Evolutionary conservation across 2,797 vertebrate genomes (phyloP).

Genomic region (Sphenodon punctatus): DNA sequence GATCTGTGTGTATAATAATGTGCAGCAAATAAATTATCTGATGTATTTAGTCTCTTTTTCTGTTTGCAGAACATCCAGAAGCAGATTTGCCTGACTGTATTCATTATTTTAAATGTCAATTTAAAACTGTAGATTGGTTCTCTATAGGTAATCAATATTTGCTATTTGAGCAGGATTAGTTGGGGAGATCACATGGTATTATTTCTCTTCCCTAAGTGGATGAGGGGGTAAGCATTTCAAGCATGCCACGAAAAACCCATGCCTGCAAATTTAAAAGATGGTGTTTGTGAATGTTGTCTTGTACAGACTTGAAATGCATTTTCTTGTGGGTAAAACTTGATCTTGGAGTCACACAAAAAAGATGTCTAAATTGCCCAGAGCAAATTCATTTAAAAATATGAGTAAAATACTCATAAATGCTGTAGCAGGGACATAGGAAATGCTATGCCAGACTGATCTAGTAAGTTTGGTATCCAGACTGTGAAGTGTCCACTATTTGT

Average conservation of each 20-base stretch:
- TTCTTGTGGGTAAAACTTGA: conserved; percentile 59
- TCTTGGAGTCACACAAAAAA: conserved; percentile 35
- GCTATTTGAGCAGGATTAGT: conserved; percentile 36
- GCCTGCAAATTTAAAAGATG: conserved; percentile 56
- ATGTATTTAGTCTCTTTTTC: neutral
- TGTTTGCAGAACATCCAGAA: conserved; percentile 4
- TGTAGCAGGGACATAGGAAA: neutral
- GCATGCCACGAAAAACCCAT: conserved; percentile 20
- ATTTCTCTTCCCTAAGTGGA: conserved; percentile 36
- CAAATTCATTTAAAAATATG: conserved; percentile 55
- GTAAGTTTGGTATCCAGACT: conserved; percentile 44
- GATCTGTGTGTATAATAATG: neutral
- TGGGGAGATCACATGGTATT: conserved; percentile 25
- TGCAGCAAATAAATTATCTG: neutral
- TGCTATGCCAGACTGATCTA: conserved; percentile 4
- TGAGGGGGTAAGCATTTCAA: conserved; percentile 21
- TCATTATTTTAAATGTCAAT: neutral
- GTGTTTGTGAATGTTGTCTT: conserved; percentile 64
- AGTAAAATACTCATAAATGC: neutral
- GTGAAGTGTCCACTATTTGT: neutral
- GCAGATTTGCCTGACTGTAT: neutral
- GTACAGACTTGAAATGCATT: conserved; percentile 63
- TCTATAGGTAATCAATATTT: conserved; percentile 44
- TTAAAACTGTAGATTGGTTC: conserved; percentile 21
- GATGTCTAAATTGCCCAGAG: conserved; percentile 49